phyloP scores from a whole-genome alignment of 2,888 invertebrate species.

The Stomorhina lunata region DNA sequence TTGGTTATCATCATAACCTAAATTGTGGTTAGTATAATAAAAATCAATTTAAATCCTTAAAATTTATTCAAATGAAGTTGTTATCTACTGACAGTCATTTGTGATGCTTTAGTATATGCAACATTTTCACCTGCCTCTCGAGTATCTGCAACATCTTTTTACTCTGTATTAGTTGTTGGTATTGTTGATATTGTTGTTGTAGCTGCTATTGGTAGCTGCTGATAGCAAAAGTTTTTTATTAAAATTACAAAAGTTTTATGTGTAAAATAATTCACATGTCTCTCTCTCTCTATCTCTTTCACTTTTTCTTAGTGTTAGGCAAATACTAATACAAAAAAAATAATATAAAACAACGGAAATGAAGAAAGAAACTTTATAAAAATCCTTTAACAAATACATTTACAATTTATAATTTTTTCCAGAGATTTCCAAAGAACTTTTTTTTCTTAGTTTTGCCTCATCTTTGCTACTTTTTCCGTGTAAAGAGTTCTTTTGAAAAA shows the following conservation, averaged over 20 bases:
- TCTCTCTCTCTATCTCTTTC: neutral
- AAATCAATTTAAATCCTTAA: too few relatives aligned
- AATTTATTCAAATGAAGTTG: too few relatives aligned
- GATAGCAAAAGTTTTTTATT: slow-evolving; percentile 48
- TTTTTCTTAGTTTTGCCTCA: neutral
- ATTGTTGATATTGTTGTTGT: neutral
- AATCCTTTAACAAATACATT: slow-evolving; percentile 50
- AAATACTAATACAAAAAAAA: slow-evolving; percentile 14
- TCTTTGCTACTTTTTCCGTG: neutral
- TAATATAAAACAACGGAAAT: slow-evolving; percentile 6
- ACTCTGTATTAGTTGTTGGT: too few relatives aligned
- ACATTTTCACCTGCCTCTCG: too few relatives aligned
- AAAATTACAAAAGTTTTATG: slow-evolving; percentile 54
- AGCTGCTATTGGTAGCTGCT: slow-evolving; percentile 27
- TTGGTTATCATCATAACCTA: too few relatives aligned
- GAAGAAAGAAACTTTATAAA: slow-evolving; percentile 21
- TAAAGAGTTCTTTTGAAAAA: neutral
- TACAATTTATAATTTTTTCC: slow-evolving; percentile 35
- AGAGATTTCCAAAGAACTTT: slow-evolving; percentile 21
- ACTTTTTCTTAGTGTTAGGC: slow-evolving; percentile 1
- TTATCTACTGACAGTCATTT: too few relatives aligned
- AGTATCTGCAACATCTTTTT: too few relatives aligned
- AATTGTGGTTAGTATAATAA: too few relatives aligned
- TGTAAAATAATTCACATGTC: slow-evolving; percentile 58
- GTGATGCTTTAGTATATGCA: too few relatives aligned